Base-by-base conservation (phyloP, 2,113 vertebrate species). In the Hypanus sabinus region DNA sequence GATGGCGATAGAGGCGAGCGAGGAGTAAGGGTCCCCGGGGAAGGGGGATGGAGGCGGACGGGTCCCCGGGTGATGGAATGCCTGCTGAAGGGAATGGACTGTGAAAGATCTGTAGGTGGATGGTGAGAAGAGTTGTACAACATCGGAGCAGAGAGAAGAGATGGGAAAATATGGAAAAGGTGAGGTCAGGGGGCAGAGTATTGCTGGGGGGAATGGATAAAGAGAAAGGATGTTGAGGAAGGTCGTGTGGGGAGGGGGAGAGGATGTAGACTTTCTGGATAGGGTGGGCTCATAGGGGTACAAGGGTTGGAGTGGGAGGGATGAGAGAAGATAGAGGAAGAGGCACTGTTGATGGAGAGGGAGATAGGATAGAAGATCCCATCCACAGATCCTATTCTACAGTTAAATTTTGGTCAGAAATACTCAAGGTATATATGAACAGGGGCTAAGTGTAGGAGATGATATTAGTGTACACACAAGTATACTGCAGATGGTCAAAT, bases 131-230 rank as follows among this genome's bases (percentile, higher is more conserved):
- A 3, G 46, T 46, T 46, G 46, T 46, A 46, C 46, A 46, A 3
- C 46, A 3, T 46, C 46, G 46, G 46, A 46, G 46, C 46, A 46
- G 46, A 46, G 46, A 46, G 46, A 46, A 46, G 46, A 3, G 46
- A 46, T 46, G 46, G 46, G 46, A 46, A 46, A 46, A 46, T 46
- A 46, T 46, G 46, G 46, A 46, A 46, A 55, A 30, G 5, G 0
- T 76, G 62, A 76, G 75, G 27, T 46, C 46, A 1, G 46, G 80
- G 55, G 94, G 94, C 83, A 93, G 92, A 94, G 22, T 30, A 55
- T 8, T 36, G 0, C 3, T 70, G 0, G 10, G n/a, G 65, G 3
- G 0, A 80, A 46, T 2, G 1, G n/a, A 5, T 75, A 70, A 6
- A 30, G 14, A 1, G 27, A 30, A 6, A 24, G 79, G 5, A 62